phyloP scores from a whole-genome alignment of 2,797 vertebrate species.

The Crenuchus spilurus region DNA sequence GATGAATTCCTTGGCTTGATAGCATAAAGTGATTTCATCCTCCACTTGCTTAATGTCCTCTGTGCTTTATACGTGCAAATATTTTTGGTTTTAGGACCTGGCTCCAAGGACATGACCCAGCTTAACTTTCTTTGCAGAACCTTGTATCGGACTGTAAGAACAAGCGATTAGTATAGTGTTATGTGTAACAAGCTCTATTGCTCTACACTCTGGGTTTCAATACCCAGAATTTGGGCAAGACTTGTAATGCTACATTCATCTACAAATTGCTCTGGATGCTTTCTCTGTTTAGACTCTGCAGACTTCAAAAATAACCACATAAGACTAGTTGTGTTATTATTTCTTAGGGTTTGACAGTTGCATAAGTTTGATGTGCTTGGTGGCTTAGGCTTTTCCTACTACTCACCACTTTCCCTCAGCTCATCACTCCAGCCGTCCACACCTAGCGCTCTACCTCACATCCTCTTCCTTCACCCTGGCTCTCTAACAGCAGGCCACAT shows the following conservation, averaged over 20 bases:
- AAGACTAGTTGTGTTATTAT: neutral
- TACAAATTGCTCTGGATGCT: too few species aligned
- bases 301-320: neutral
- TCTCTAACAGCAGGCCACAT: conserved; percentile 19
- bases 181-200: too few species aligned
- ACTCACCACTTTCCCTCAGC: conserved; percentile 16
- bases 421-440: conserved; percentile 26
- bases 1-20: conserved; percentile 20
- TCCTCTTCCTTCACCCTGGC: conserved; percentile 5
- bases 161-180: too few species aligned
- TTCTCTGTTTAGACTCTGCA: too few species aligned
- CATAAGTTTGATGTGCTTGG: neutral
- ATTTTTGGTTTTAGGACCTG: conserved; percentile 29
- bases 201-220: too few species aligned
- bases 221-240: too few species aligned
- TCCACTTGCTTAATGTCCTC: conserved; percentile 21
- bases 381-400: neutral
- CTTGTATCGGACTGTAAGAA: too few species aligned
- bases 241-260: too few species aligned
- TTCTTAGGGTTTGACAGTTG: neutral
- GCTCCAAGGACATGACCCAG: conserved; percentile 39
- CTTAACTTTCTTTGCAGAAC: neutral
- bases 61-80: conserved; percentile 16
- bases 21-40: conserved; percentile 25
- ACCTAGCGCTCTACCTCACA: neutral